phyloP scores from a whole-genome alignment of 1,140 invertebrate species.

The Cataglyphis hispanica region DNA sequence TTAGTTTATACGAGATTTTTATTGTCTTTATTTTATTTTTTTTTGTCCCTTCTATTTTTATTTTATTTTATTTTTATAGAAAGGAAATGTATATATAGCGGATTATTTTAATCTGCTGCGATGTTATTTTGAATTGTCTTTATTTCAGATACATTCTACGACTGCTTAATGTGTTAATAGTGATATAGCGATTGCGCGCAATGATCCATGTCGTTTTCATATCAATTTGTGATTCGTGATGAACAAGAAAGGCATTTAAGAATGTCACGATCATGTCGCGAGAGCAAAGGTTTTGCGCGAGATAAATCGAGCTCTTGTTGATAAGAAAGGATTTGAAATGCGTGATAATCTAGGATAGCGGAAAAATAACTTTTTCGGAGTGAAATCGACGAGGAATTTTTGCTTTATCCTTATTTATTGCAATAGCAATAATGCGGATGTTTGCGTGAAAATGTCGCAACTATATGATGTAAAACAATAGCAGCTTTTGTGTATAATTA shows the following conservation, averaged over 20 bases:
- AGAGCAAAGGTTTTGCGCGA: not conserved
- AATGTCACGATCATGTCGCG: not conserved
- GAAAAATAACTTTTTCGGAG: not conserved
- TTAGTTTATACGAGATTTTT: not conserved
- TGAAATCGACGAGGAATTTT: constrained; percentile 26
- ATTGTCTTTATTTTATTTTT: constrained; percentile 12
- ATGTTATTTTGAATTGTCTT: constrained; percentile 14
- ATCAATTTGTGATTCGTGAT: constrained; percentile 28
- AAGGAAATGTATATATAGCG: not conserved
- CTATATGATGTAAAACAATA: not conserved
- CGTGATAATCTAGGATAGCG: not conserved
- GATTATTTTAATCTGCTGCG: not conserved
- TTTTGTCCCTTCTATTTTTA: constrained; percentile 5
- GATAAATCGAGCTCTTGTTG: constrained; percentile 5
- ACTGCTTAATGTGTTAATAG: not conserved
- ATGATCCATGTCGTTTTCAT: constrained; percentile 45
- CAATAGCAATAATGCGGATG: not conserved
- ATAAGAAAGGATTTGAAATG: not conserved
- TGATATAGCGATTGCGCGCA: constrained; percentile 38
- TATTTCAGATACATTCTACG: constrained; percentile 7
- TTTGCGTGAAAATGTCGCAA: constrained; percentile 28
- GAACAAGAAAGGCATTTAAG: not conserved
- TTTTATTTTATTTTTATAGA: constrained; percentile 15
- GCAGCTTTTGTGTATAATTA: not conserved
- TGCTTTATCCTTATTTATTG: constrained; percentile 12